Base-by-base conservation (phyloP, 2,888 invertebrate species). In the Troglohyphantes excavatus region DNA sequence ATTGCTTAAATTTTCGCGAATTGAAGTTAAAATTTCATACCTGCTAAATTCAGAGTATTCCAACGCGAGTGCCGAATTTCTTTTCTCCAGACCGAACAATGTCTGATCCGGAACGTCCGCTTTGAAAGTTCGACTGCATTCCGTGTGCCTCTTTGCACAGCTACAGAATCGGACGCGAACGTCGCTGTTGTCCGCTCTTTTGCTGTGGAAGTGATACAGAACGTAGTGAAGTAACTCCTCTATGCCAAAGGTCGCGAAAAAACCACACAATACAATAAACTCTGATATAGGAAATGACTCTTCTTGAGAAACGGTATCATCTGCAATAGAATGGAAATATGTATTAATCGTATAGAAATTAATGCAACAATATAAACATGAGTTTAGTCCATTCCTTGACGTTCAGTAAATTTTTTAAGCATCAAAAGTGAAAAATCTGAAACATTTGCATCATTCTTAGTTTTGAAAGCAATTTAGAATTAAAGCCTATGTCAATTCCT, bases 191-290 rank as follows among this genome's bases (percentile, higher is more conserved):
- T 61, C 11, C 6, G 17, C 17, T 0, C 17, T 13, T 6, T 19
- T 78, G 7, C 39, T 70, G 0, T 11, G 29, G n/a, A 29, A 84
- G 19, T 75, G 70, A 2, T 70, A 63, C 0, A 90, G 23, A 6
- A 82, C 17, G 13, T 43, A 76, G 17, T 87, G 86, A 2, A 91
- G 39, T 6, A 91, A 19, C 67, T 97, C 97, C 92, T 97, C 97
- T 17, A 97, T 95, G 7, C 96, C 94, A 93, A 96, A 96, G 95
- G 96, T 96, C 29, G 95, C 93, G 93, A 96, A 96, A 94, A 96
- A 96, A 0, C 96, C 96, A 23, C 94, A 93, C 93, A 97, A 96
- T 94, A 96, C 96, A 70, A 97, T 94, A 39, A 96, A 93, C 82
- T 96, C 95, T 0, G 96, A 95, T 27, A 96, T 93, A 0, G 96